Conservation (phyloP, 2,797 vertebrate genomes). For the Schizopygopsis pylzovi region DNA sequence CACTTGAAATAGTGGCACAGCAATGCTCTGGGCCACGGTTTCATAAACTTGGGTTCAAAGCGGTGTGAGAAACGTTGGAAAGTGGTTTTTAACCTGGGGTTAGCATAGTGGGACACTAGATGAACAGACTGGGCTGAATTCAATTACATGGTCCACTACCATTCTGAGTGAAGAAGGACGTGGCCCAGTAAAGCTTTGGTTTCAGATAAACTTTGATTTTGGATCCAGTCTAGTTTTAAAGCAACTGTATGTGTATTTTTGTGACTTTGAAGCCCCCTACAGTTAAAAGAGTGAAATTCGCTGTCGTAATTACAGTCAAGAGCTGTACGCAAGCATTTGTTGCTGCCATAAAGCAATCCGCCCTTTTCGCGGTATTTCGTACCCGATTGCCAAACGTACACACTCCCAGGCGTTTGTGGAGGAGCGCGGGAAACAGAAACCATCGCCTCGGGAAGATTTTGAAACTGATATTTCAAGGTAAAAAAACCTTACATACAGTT, state of each 20-base stretch:
- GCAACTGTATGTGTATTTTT: background rate
- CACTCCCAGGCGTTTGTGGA: background rate
- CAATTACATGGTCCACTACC: background rate
- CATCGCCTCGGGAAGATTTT: background rate
- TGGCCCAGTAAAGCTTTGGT: slow-evolving; percentile 6
- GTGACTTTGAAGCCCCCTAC: background rate
- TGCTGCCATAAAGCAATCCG: background rate
- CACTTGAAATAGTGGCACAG: slow-evolving; percentile 15
- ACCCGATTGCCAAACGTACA: background rate
- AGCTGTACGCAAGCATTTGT: background rate
- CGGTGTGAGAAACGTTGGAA: background rate
- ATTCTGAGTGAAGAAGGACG: slow-evolving; percentile 5
- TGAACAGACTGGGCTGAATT: slow-evolving; percentile 5
- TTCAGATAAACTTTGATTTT: slow-evolving; percentile 30
- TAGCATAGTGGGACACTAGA: background rate
- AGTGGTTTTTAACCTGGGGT: slow-evolving; percentile 6
- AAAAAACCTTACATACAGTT: background rate
- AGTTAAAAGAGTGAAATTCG: background rate
- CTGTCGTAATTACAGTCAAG: background rate
- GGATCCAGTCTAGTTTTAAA: slow-evolving; percentile 5
- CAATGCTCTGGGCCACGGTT: background rate
- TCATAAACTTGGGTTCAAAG: slow-evolving; percentile 14
- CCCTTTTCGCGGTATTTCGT: background rate
- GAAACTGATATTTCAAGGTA: slow-evolving; percentile 4
- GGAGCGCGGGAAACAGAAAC: background rate